Evolutionary conservation across 2,113 vertebrate species (phyloP).

Genomic region (Cottus gobio): DNA sequence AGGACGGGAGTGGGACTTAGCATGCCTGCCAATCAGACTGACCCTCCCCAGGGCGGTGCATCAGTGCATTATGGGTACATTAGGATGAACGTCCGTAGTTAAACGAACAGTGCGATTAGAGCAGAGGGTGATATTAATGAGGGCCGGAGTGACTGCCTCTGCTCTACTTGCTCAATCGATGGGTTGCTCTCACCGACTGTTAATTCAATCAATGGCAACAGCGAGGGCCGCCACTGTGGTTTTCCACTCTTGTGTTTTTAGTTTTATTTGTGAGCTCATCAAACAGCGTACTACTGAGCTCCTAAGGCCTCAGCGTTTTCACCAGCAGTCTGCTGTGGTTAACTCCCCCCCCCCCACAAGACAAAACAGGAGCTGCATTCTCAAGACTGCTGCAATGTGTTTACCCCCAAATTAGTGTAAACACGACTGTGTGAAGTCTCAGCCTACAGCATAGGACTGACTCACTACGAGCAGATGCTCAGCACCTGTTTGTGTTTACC

Average conservation of each 20-base stretch:
- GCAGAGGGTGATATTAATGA: slow-evolving; percentile 47
- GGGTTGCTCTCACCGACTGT: slow-evolving; percentile 36
- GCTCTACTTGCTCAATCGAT: slow-evolving; percentile 33
- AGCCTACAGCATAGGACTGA: slow-evolving; percentile 41
- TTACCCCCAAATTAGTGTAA: slow-evolving; percentile 60
- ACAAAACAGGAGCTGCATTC: slow-evolving; percentile 19
- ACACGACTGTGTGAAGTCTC: slow-evolving; percentile 46
- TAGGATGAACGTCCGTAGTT: slow-evolving; percentile 53
- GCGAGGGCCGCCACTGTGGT: background rate
- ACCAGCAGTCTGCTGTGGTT: slow-evolving; percentile 26
- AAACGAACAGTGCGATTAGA: slow-evolving; percentile 29
- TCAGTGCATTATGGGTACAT: slow-evolving; percentile 62
- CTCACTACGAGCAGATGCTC: slow-evolving; percentile 55
- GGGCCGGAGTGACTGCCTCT: slow-evolving; percentile 25
- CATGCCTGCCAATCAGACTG: slow-evolving; percentile 10
- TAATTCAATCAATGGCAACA: slow-evolving; percentile 56
- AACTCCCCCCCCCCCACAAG: background rate
- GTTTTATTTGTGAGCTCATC: slow-evolving; percentile 28
- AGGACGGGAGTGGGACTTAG: background rate
- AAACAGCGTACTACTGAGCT: slow-evolving; percentile 19
- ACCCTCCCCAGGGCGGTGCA: slow-evolving; percentile 8
- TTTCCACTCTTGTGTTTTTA: slow-evolving; percentile 23
- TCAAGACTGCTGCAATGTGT: slow-evolving; percentile 54
- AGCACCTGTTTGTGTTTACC: slow-evolving; percentile 64
- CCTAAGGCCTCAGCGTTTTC: slow-evolving; percentile 14